Evolutionary conservation across 2,888 invertebrate species (phyloP).

Genomic region (Physocephala rufipes): DNA sequence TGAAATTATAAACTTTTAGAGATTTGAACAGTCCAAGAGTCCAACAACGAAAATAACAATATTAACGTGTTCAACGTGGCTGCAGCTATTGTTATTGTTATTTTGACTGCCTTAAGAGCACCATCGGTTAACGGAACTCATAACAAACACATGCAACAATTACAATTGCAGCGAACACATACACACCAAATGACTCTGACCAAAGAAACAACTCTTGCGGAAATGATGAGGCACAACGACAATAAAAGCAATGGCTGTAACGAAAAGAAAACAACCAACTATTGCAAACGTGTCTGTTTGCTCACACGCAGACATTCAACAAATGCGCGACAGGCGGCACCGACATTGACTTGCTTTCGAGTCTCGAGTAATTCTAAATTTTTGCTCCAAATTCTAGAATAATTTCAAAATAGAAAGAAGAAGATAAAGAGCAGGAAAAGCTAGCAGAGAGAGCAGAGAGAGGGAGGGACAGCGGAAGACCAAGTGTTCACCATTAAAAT

Average conservation of each 20-base stretch:
- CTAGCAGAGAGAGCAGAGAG: no score
- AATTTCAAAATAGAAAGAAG: no score
- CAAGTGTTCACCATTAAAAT: neutral
- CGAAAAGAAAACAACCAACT: neutral
- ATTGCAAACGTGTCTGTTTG: neutral
- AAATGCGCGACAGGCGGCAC: conserved; percentile 21
- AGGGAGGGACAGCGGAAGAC: no score
- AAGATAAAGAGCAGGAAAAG: no score
- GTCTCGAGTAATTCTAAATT: conserved; percentile 27
- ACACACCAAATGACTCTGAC: neutral
- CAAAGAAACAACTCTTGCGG: neutral
- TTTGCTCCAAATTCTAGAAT: conserved; percentile 13
- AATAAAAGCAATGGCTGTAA: conserved; percentile 2
- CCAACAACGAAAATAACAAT: conserved; percentile 6
- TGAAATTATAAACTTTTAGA: no score
- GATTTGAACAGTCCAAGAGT: neutral
- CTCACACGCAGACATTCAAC: conserved; percentile 17
- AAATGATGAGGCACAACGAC: neutral
- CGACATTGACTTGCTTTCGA: conserved; percentile 16
- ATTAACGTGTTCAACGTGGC: neutral
- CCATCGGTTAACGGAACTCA: neutral
- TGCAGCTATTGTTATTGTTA: neutral
- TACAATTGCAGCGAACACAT: no score
- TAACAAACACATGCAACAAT: neutral
- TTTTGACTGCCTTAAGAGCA: neutral